phyloP scores from a whole-genome alignment of 2,113 vertebrate species.

The Sinocyclocheilus anophthalmus region DNA sequence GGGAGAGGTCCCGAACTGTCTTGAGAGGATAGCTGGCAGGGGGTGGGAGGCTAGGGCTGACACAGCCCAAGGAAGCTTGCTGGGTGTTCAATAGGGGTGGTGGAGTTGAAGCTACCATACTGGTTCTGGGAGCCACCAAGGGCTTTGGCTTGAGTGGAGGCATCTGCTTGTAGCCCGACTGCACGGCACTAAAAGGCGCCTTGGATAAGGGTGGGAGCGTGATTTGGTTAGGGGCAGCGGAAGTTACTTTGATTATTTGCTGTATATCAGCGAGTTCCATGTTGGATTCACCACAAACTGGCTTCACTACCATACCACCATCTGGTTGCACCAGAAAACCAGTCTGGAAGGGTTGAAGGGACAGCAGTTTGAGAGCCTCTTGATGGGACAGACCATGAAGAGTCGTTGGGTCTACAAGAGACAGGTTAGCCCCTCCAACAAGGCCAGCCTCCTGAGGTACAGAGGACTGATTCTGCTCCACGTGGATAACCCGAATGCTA shows the following conservation, averaged over 20 bases:
- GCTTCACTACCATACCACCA: conserved; percentile 52
- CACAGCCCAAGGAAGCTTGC: conserved; percentile 91
- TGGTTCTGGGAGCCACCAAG: conserved; percentile 84
- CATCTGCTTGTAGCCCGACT: conserved; percentile 87
- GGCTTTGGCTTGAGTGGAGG: conserved; percentile 95
- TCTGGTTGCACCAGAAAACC: conserved; percentile 57
- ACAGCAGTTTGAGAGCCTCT: conserved; percentile 85
- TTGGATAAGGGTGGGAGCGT: conserved; percentile 88
- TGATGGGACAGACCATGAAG: conserved; percentile 85
- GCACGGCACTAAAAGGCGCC: conserved; percentile 78
- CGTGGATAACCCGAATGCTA: conserved; percentile 85
- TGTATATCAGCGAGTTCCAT: conserved; percentile 89
- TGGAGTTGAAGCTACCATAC: conserved; percentile 86
- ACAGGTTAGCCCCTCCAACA: conserved; percentile 75
- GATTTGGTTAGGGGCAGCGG: conserved; percentile 85
- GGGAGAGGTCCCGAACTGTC: conserved; percentile 74
- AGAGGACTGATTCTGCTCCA: conserved; percentile 83
- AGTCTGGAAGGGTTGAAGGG: conserved; percentile 80
- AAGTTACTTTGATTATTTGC: conserved; percentile 94
- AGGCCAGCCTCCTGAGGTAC: conserved; percentile 85
- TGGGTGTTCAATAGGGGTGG: conserved; percentile 89
- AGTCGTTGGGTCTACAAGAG: conserved; percentile 81
- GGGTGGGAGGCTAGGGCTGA: conserved; percentile 89
- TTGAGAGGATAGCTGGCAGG: conserved; percentile 81
- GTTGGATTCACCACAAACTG: conserved; percentile 54